A percentile compares a stretch with the other conserved stretches of the same genome.
phyloP scores from a whole-genome alignment of 2,888 invertebrate species.

The Rotaria socialis region DNA sequence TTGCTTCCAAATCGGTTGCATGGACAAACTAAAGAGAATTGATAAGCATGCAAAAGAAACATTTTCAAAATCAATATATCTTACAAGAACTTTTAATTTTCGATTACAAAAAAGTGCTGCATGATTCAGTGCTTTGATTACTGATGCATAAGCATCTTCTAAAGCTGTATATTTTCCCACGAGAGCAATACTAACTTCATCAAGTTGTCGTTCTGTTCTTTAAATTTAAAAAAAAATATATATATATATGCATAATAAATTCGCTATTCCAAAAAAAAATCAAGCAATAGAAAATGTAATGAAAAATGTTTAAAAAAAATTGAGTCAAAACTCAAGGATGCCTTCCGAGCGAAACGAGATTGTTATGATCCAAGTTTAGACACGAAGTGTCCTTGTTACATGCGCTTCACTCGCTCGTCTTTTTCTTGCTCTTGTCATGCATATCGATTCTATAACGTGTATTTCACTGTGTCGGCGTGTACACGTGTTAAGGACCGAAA shows the following conservation, averaged over 20 bases:
- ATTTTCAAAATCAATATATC: neutral
- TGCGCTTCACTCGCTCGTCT: no score
- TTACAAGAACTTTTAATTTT: constrained; percentile 69
- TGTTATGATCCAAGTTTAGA: no score
- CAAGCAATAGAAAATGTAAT: no score
- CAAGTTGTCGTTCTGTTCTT: constrained; percentile 44
- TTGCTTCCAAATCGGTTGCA: constrained; percentile 77
- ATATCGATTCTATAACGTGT: no score
- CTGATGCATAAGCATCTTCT: constrained; percentile 92
- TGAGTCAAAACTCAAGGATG: no score
- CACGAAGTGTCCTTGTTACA: no score
- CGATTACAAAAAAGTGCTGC: constrained; percentile 79
- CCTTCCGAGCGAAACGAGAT: no score
- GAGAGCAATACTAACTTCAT: constrained; percentile 73
- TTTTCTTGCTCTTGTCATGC: no score
- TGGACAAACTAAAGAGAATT: constrained; percentile 71
- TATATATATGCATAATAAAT: neutral
- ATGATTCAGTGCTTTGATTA: constrained; percentile 88
- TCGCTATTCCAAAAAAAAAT: neutral
- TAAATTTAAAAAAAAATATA: neutral
- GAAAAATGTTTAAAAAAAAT: no score
- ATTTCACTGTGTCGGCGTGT: no score
- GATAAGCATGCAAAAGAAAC: neutral
- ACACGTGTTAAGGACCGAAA: no score
- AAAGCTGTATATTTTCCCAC: constrained; percentile 94